These are phyloP conservation scores for Caradrina clavipalpis DNA, from an alignment of 2,888 invertebrate species.

Conservation along the genomic window DNA sequence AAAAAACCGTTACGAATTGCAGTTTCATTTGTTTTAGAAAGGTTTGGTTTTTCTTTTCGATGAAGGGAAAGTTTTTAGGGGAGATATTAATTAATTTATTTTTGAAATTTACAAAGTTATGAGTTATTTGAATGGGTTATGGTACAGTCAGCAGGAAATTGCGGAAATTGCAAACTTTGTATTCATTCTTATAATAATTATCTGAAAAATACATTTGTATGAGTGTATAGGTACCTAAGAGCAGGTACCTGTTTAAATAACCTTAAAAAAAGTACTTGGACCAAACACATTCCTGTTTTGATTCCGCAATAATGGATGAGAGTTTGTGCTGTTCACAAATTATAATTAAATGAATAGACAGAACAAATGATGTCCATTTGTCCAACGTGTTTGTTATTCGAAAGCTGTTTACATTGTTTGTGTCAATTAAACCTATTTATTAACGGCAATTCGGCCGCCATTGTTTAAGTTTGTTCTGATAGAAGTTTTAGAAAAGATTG, in stretches of 20 bases:
- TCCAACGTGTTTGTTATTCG: constrained; percentile 45
- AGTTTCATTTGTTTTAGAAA: neutral
- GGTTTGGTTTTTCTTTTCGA: neutral
- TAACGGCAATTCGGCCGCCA: constrained; percentile 3
- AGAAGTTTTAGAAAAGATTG: constrained; percentile 9
- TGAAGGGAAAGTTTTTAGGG: neutral
- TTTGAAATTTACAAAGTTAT: too few relatives aligned
- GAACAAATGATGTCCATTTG: constrained; percentile 44
- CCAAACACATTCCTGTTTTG: constrained; percentile 34
- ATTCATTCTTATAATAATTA: too few relatives aligned
- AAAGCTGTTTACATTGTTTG: constrained; percentile 42
- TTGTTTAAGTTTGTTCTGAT: constrained; percentile 21
- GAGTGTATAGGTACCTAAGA: neutral
- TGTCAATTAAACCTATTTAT: constrained; percentile 28
- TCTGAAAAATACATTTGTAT: neutral
- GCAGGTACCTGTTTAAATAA: neutral
- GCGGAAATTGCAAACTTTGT: too few relatives aligned
- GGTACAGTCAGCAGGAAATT: too few relatives aligned
- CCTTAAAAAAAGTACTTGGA: constrained; percentile 7
- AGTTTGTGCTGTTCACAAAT: constrained; percentile 32
- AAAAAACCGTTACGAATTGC: neutral
- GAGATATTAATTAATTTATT: neutral
- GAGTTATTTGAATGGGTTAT: too few relatives aligned
- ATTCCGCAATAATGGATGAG: constrained; percentile 52
- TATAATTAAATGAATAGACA: constrained; percentile 54